Base-by-base conservation (phyloP, 2,888 invertebrate species). In the Piscicola geometra region DNA sequence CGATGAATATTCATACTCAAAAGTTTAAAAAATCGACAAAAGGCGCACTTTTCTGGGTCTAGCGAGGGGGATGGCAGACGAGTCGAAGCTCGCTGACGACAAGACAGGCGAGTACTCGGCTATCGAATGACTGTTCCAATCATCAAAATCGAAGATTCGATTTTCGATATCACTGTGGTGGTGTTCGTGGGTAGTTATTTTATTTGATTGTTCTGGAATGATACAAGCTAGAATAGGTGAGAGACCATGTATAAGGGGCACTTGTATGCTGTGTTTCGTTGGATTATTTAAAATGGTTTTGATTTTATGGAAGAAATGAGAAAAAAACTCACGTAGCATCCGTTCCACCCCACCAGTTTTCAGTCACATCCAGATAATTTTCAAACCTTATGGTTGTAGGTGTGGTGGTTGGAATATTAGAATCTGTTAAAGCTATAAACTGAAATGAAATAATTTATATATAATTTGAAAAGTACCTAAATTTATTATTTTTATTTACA, bases 91-190 rank as follows among this genome's bases (percentile, higher is more conserved):
- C 33, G 79, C 79, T 2, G 91, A 90, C 0, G 91, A 89, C 76
- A 96, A 88, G 85, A 90, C 98, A 0, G 98, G 99, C 75, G 91
- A 89, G 85, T 91, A 99, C 21, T 91, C 89, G 0, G 96, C 97
- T 73, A 96, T 90, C 0, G 97, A 96, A 84, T 94, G 95, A 85
- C 94, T 93, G 84, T 99, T 99, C 98, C 99, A 99, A 84, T 98
- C 97, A 84, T 99, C 97, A 86, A 99, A 97, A 86, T 98, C 98
- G 84, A 98, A 97, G 82, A 98, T 95, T 83, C 90, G 89, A 71
- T 89, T 88, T 76, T 90, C 50, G 21, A 76, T 76, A 56, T 64
- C 32, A 5, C 15, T n/a, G 32, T 69, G 52, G 5, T 15, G 50
- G 50, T 21, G 50, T 47, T 47, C 50, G n/a, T n/a, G n/a, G n/a